Base-by-base conservation (phyloP, 2,888 invertebrate genomes). In the Omphaloscelis lunosa region DNA sequence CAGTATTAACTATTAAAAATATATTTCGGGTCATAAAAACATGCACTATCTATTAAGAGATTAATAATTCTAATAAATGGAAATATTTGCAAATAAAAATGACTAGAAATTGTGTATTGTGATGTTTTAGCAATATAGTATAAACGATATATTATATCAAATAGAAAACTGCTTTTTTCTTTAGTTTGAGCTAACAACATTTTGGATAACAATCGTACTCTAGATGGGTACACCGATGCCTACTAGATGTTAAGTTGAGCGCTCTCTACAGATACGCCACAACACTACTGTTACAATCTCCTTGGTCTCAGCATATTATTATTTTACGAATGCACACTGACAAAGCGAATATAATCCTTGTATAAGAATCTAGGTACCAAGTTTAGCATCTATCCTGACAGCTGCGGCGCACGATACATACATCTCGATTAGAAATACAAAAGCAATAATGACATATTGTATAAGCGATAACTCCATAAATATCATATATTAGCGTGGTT, bases 271-370 rank as follows among this genome's bases (percentile, higher is more conserved):
- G 82, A 87, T 86, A 88, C 88, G 83, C 75, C 84, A 83, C 79
- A 84, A 84, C 81, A 81, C 77, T 81, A 83, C 79, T 76, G 72
- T 80, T 85, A 92, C 92, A 93, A 94, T 94, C 93, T 93, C 93
- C 92, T 92, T 92, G 92, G 92, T 91, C 88, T 92, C 88, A 84
- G 91, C 91, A 91, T 92, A 92, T 93, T 92, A 92, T 93, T 82
- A 80, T 82, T 80, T 92, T 91, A 94, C 89, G 91, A 93, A 92
- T 93, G 92, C 94, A 95, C 94, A 95, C 91, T 90, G 92, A 95
- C 89, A 92, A 95, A 95, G 95, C 95, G 89, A 91, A 90, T 91
- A 90, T 88, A 90, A 88, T 91, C 89, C 85, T 90, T 85, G 77
- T 89, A 86, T 91, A 90, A 82, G 86, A 86, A 88, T 89, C 86